Conservation (phyloP, 2,797 vertebrate species). For the Catamblyrhynchus diadema region DNA sequence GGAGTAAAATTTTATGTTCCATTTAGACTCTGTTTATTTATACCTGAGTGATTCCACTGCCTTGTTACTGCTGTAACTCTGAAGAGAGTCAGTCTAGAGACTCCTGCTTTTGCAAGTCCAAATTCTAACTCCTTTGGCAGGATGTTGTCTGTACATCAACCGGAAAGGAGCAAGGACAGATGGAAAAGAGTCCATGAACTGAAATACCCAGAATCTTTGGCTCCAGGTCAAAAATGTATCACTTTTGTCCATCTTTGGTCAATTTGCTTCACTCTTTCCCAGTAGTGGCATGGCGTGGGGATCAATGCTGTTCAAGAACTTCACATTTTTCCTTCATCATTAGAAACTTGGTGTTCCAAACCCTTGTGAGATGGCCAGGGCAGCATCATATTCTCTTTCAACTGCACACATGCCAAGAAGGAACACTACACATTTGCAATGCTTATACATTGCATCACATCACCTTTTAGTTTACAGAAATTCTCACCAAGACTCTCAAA, state of each 20-base stretch:
- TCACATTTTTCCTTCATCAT: background rate
- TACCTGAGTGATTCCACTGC: background rate
- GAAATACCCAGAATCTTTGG: background rate
- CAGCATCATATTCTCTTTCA: background rate
- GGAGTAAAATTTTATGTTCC: background rate
- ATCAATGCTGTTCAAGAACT: background rate
- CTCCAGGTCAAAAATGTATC: background rate
- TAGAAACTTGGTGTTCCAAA: background rate
- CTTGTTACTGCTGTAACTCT: background rate
- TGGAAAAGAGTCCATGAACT: background rate
- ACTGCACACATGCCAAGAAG: background rate
- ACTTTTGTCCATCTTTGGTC: background rate
- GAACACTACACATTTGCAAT: background rate
- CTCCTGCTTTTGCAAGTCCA: background rate
- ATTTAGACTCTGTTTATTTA: background rate
- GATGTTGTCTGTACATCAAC: background rate
- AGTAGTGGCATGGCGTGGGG: background rate
- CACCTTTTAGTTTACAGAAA: background rate
- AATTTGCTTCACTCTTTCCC: background rate
- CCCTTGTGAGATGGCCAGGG: background rate
- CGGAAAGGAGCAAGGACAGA: constrained; percentile 9
- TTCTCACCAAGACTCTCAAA: background rate
- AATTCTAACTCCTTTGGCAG: background rate
- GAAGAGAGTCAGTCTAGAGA: background rate
- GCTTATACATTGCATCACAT: background rate